Evolutionary conservation across 2,113 vertebrate genomes (phyloP), one percentile per base, ranked within the genome.

Genomic region (Anoura caudifer): DNA sequence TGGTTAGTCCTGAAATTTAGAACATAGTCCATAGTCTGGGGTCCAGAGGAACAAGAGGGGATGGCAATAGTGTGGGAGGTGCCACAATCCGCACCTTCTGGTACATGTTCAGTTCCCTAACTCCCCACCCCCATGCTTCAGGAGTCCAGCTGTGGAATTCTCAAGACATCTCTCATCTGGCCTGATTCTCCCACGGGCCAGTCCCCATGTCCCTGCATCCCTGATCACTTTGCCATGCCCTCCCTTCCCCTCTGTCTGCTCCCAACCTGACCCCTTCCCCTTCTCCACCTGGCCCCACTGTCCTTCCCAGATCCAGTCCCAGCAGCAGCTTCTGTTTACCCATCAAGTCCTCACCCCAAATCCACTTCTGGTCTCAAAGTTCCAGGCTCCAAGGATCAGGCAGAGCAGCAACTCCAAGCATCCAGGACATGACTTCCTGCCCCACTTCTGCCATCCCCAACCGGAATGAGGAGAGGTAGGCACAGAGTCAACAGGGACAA

Each of bases 281-380:
- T 22, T 31, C 72, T 85, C 87, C 70, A 36, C 76, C 86, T n/a
- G 36, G 50, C 22, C 43, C 85, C 79, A 10, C 85, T 73, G 20
- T 41, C 61, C 20, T 65, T 33, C 82, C 77, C 75, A 65, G 41
- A 67, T 91, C 73, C 12, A 7, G 22, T 72, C 77, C 50, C 13
- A 2, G 79, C 56, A 67, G 75, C 52, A 84, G 90, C 59, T 20
- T 94, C 92, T 82, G 4, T 87, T 87, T 87, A 41, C 38, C 77
- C 63, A 61, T n/a, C 22, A 50, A 92, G 69, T 91, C 81, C 63
- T 93, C 89, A 90, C 50, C 63, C 73, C 52, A 28, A 54, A 84
- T 83, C 87, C 43, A 82, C 19, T 92, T 93, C 91, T 82, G 84
- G 13, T 95, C 72, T 73, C 81, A 93, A 79, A 97, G 94, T 95